Conservation (phyloP, 92 coral and sea anemone species). For the Pocillopora grandis region DNA sequence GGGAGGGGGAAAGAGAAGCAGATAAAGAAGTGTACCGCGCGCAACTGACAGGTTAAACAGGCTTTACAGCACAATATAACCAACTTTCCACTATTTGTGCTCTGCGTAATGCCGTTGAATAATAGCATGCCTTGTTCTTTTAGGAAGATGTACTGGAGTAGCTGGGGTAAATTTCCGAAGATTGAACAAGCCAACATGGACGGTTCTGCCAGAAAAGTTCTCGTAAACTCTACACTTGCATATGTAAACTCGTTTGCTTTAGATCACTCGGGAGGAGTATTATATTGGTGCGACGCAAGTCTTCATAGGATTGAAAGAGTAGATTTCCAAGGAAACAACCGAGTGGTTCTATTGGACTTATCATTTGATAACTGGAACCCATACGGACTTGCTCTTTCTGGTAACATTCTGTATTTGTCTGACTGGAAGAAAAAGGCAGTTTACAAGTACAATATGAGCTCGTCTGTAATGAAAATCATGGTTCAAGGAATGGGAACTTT, state of each 20-base stretch:
- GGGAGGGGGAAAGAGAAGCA: too few species aligned
- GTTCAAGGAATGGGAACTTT: not conserved
- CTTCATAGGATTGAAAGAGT: slow-evolving; percentile 42
- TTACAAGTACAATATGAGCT: slow-evolving; percentile 36
- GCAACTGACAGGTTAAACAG: too few species aligned
- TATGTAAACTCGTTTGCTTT: slow-evolving; percentile 34
- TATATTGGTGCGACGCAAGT: slow-evolving; percentile 53
- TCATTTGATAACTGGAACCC: not conserved
- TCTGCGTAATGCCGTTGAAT: too few species aligned
- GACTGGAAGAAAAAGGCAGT: slow-evolving; percentile 34
- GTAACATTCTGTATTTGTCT: slow-evolving; percentile 45
- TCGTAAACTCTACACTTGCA: slow-evolving; percentile 18
- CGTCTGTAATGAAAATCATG: not conserved
- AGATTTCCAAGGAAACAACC: slow-evolving; percentile 49
- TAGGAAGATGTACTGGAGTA: slow-evolving; percentile 60
- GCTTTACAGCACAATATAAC: too few species aligned
- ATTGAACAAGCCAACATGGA: slow-evolving; percentile 62
- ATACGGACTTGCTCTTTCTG: not conserved
- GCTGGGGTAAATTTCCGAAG: slow-evolving; percentile 30
- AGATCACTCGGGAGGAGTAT: slow-evolving; percentile 18
- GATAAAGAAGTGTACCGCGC: too few species aligned
- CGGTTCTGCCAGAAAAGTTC: slow-evolving; percentile 30
- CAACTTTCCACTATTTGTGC: too few species aligned
- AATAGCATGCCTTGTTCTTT: not conserved
- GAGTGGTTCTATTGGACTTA: slow-evolving; percentile 23